Evolutionary conservation across 2,888 invertebrate species (phyloP).

Genomic region (Metellina segmentata): DNA sequence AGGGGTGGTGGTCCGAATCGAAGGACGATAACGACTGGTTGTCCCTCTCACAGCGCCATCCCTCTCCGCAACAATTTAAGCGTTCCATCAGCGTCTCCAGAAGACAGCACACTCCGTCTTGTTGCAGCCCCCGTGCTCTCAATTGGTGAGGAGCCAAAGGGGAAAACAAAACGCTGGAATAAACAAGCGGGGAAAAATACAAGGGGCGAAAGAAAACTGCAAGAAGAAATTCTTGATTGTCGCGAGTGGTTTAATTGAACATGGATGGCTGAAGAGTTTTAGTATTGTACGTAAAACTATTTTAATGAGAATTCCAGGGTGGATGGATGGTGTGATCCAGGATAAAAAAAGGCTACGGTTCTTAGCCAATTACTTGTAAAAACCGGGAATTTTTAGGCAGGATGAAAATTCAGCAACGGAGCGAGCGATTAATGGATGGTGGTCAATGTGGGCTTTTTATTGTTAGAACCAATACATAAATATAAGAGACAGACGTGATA

Average conservation of each 20-base stretch:
- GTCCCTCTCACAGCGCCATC: too few species aligned
- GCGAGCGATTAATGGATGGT: not conserved
- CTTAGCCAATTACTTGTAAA: not conserved
- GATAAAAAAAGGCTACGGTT: not conserved
- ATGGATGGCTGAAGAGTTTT: constrained; percentile 15
- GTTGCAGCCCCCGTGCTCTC: not conserved
- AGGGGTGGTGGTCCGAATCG: too few species aligned
- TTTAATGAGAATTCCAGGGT: constrained; percentile 62
- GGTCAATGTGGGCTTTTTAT: not conserved
- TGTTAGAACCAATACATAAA: not conserved
- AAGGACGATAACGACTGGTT: too few species aligned
- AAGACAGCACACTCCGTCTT: not conserved
- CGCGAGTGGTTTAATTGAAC: constrained; percentile 58
- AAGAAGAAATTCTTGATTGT: constrained; percentile 32
- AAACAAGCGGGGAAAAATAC: not conserved
- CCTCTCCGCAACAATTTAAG: too few species aligned
- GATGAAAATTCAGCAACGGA: not conserved
- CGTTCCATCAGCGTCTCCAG: not conserved
- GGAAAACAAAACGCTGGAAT: not conserved
- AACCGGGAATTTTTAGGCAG: not conserved
- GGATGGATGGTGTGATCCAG: constrained; percentile 23
- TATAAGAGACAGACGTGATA: too few species aligned
- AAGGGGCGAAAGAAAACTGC: not conserved
- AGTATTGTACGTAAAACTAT: constrained; percentile 33
- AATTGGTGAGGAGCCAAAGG: too few species aligned